Evolutionary conservation across 2,113 vertebrate genomes (phyloP), one percentile per base, ranked within the genome.

Genomic region (Anarrhichthys ocellatus): DNA sequence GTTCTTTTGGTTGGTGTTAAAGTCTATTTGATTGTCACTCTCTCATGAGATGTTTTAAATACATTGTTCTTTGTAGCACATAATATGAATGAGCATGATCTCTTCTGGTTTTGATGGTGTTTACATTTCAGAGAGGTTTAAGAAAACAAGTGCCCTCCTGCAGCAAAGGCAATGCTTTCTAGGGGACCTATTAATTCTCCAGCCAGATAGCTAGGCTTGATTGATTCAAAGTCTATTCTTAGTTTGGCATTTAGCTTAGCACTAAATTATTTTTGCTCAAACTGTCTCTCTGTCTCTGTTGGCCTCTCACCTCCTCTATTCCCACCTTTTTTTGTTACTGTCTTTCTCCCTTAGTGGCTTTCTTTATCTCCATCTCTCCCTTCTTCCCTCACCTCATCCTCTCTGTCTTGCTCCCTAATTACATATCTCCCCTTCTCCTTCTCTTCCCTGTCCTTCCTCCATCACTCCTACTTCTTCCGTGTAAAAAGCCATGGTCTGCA

Each of bases 171-270:
- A 66, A 83, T 67, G 79, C 88, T 89, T 93, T 92, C 88, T 76
- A 63, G 80, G 87, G 81, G 87, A 92, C 79, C 44, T 93, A 93
- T 94, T 93, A 92, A 93, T 91, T 91, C 91, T 87, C 56, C 82
- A 77, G 81, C 81, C 88, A 90, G 88, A 91, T 89, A 87, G 91
- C 87, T 72, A 61, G 73, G 80, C 85, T 84, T 93, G 94, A 95
- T 95, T 93, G 92, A 95, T 95, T 94, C 88, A 88, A 92, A 93
- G 86, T 94, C 94, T 95, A 95, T 95, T 95, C 91, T 94, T 94
- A 94, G 93, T 92, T 34, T 95, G 93, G 91, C 92, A 94, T 95
- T 94, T 94, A 94, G 90, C 91, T 94, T 92, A 90, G 86, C 56
- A 74, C 89, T 91, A 92, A 95, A 95, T 93, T 91, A 94, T 95